phyloP scores from a whole-genome alignment of 2,888 invertebrate species.

The Rhamphomyia laevipes region DNA sequence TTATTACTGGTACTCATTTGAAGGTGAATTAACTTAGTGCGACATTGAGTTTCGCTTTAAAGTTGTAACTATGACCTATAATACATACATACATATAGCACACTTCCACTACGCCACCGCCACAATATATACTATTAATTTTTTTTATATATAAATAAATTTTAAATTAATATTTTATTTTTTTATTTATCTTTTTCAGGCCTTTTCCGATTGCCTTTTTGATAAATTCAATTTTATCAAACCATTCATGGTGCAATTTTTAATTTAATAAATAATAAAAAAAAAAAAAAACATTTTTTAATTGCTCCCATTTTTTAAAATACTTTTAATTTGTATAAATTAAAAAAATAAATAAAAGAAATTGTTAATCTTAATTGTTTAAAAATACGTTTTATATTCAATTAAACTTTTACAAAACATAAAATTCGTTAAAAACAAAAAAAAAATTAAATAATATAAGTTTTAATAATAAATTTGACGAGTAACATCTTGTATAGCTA shows the following conservation, averaged over 20 bases:
- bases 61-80: too few relatives aligned
- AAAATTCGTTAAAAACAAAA: too few relatives aligned
- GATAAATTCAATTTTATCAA: conserved; percentile 5
- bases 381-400: too few relatives aligned
- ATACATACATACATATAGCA: too few relatives aligned
- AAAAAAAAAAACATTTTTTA: conserved; percentile 32
- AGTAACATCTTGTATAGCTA: too few relatives aligned
- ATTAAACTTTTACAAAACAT: too few relatives aligned
- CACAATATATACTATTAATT: not conserved
- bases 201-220: conserved; percentile 38
- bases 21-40: too few relatives aligned
- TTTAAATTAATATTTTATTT: not conserved
- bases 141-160: not conserved
- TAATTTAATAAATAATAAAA: conserved; percentile 23
- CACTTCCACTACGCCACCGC: too few relatives aligned
- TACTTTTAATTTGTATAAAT: conserved; percentile 14
- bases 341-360: conserved; percentile 8
- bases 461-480: too few relatives aligned
- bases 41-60: too few relatives aligned
- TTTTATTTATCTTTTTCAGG: conserved; percentile 24
- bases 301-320: conserved; percentile 31
- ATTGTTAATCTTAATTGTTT: not conserved
- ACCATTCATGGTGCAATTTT: not conserved
- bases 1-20: too few relatives aligned
- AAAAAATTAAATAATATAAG: too few relatives aligned